phyloP scores from a whole-genome alignment of 92 coral and sea anemone genomes.

The Palythoa heliodiscus region DNA sequence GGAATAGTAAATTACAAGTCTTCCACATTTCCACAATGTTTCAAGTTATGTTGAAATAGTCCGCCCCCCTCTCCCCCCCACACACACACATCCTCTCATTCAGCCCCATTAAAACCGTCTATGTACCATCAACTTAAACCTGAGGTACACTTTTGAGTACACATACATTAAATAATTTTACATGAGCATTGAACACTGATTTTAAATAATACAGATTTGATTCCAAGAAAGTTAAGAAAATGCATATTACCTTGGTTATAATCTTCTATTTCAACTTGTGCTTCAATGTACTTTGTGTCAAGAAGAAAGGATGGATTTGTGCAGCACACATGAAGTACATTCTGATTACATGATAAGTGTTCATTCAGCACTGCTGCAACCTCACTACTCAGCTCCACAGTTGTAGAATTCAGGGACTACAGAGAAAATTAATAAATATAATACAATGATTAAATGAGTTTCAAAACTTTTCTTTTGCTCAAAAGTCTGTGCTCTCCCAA shows the following conservation, averaged over 20 bases:
- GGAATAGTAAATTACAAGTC: too few species aligned
- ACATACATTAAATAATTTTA: too few species aligned
- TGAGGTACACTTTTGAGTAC: too few species aligned
- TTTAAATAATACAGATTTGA: too few species aligned
- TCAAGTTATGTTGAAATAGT: too few species aligned
- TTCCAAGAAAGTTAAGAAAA: neutral
- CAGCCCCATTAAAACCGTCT: too few species aligned
- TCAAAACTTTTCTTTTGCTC: neutral
- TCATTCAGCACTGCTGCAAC: constrained; percentile 60
- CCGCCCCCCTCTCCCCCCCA: too few species aligned
- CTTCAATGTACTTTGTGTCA: constrained; percentile 12
- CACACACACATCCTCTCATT: too few species aligned
- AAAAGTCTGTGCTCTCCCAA: too few species aligned
- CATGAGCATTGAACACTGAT: too few species aligned
- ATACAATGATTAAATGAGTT: neutral
- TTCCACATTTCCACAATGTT: too few species aligned
- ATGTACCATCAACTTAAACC: too few species aligned
- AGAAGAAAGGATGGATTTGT: constrained; percentile 67
- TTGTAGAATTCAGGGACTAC: neutral
- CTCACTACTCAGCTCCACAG: constrained; percentile 43
- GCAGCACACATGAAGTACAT: constrained; percentile 80
- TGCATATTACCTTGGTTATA: neutral
- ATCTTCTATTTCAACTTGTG: constrained; percentile 27
- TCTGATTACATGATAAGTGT: constrained; percentile 75
- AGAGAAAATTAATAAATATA: neutral